Evolutionary conservation across 2,888 invertebrate species (phyloP).

Genomic region (Pristionchus fissidentatus): DNA sequence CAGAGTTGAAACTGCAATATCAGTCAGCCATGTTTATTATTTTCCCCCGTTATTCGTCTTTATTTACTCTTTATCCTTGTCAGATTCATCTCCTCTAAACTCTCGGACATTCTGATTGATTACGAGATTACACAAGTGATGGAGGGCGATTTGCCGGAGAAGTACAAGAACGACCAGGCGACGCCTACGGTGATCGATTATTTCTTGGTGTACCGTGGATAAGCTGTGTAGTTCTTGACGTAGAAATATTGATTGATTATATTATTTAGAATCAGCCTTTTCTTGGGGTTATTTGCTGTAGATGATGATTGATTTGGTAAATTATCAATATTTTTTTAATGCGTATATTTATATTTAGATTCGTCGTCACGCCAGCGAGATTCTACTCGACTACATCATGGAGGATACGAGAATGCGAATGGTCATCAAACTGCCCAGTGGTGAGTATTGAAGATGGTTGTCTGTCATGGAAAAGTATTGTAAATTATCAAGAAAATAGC

Average conservation of each 20-base stretch:
- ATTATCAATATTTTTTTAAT: too few species aligned
- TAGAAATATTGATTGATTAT: too few species aligned
- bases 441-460: neutral
- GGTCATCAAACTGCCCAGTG: neutral
- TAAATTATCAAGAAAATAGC: too few species aligned
- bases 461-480: neutral
- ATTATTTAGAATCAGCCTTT: too few species aligned
- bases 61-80: neutral
- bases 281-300: too few species aligned
- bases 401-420: conserved; percentile 44
- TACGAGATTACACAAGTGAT: neutral
- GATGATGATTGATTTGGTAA: too few species aligned
- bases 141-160: conserved; percentile 8
- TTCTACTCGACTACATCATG: conserved; percentile 26
- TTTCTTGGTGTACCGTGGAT: too few species aligned
- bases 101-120: conserved; percentile 26
- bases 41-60: neutral
- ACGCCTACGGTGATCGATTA: neutral
- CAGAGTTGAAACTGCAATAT: too few species aligned
- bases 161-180: conserved; percentile 43
- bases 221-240: too few species aligned
- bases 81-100: conserved; percentile 11
- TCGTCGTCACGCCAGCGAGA: conserved; percentile 26
- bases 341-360: too few species aligned
- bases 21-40: neutral